These are phyloP conservation scores for Drosophila takahashii DNA, from an alignment of 1,140 invertebrate species.

Conservation along the genomic window DNA sequence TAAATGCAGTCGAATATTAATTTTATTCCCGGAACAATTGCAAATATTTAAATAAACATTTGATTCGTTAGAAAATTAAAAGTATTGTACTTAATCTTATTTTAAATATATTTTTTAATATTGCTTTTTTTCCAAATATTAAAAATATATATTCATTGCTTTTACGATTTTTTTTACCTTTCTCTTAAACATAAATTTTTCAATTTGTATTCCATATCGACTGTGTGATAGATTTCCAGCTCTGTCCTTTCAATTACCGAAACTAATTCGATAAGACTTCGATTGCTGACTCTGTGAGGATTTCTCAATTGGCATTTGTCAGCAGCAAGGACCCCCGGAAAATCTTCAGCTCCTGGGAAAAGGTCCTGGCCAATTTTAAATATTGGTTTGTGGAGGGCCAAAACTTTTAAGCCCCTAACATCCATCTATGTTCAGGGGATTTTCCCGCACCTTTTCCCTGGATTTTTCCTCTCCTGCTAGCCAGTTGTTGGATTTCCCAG, in stretches of 20 bases:
- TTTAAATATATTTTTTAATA: too few relatives aligned
- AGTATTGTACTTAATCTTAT: too few relatives aligned
- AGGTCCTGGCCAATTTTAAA: constrained; percentile 37
- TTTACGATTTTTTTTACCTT: too few relatives aligned
- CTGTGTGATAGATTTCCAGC: constrained; percentile 21
- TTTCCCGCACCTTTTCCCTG: constrained; percentile 12
- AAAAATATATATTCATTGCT: too few relatives aligned
- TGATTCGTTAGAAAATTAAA: too few relatives aligned
- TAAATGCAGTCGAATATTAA: neutral
- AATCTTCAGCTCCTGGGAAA: neutral
- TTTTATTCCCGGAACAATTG: too few relatives aligned
- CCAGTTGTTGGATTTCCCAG: constrained; percentile 52
- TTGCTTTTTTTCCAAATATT: too few relatives aligned
- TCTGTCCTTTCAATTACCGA: constrained; percentile 24
- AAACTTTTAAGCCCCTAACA: constrained; percentile 45
- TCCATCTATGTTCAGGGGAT: constrained; percentile 15
- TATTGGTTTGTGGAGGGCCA: constrained; percentile 27
- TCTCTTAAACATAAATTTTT: too few relatives aligned
- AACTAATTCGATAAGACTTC: constrained; percentile 45
- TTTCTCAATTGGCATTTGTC: constrained; percentile 50
- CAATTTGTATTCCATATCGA: neutral
- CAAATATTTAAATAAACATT: neutral
- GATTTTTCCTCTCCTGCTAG: constrained; percentile 10
- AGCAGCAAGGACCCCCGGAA: constrained; percentile 13
- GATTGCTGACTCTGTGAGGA: constrained; percentile 40